phyloP scores from a whole-genome alignment of 2,113 vertebrate species.

The Nothobranchius kuhntae region DNA sequence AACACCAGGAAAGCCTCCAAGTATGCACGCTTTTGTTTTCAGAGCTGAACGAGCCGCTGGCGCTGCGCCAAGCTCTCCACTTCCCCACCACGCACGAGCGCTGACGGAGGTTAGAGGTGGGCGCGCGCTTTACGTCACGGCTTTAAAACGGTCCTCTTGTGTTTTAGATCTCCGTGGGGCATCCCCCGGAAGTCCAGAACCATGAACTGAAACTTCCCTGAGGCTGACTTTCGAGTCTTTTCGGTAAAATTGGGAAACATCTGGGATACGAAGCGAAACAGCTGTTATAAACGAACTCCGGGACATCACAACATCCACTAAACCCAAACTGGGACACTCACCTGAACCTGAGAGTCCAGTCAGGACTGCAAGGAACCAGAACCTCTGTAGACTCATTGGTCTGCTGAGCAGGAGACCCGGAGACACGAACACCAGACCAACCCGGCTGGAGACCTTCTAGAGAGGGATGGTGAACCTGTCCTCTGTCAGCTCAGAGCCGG shows the following conservation, averaged over 20 bases:
- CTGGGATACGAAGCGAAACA: no score
- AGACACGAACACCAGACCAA: not conserved
- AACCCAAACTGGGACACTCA: slow-evolving; percentile 45
- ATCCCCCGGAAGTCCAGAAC: no score
- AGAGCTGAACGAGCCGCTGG: slow-evolving; percentile 23
- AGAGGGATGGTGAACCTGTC: not conserved
- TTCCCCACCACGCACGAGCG: slow-evolving; percentile 46
- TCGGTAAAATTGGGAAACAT: no score
- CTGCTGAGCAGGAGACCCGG: slow-evolving; percentile 10
- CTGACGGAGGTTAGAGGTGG: slow-evolving; percentile 26
- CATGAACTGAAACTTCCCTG: no score
- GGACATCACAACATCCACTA: not conserved
- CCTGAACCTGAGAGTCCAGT: slow-evolving; percentile 75
- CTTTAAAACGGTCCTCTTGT: slow-evolving; percentile 7
- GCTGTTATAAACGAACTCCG: no score
- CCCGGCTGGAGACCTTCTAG: not conserved
- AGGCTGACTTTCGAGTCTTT: no score
- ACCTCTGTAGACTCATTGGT: slow-evolving; percentile 61
- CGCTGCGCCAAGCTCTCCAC: slow-evolving; percentile 35
- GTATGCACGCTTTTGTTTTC: not conserved
- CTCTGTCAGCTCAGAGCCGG: slow-evolving; percentile 53
- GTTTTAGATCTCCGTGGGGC: not conserved
- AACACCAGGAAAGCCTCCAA: not conserved
- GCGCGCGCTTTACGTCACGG: slow-evolving; percentile 21
- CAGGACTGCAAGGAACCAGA: slow-evolving; percentile 62